These are phyloP conservation scores for Stomorhina lunata DNA, from an alignment of 2,888 invertebrate genomes.

Conservation along the genomic window DNA sequence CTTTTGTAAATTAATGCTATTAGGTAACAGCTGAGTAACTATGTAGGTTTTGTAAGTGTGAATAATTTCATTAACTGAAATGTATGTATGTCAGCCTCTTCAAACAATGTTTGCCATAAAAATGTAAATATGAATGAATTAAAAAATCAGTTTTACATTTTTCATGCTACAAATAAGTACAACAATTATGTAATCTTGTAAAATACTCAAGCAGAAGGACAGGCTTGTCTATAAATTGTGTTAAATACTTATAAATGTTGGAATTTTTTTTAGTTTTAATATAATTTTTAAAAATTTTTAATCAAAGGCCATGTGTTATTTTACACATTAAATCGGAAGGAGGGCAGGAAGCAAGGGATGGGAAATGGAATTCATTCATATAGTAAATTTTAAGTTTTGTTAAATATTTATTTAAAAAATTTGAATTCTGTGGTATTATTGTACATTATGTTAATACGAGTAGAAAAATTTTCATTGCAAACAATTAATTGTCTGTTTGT, in stretches of 20 bases:
- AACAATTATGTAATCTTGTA: no score
- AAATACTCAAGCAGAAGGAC: no score
- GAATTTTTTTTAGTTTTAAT: background rate
- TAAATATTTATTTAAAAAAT: background rate
- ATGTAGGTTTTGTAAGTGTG: no score
- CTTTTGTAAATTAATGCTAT: no score
- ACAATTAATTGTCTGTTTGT: slow-evolving; percentile 34
- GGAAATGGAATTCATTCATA: background rate
- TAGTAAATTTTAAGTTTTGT: background rate
- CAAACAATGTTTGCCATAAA: no score
- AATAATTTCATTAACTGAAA: no score
- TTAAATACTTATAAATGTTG: background rate
- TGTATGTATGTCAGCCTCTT: no score
- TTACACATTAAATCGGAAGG: background rate
- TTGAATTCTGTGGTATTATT: background rate
- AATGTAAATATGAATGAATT: no score
- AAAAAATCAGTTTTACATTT: no score
- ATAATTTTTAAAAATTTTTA: slow-evolving; percentile 31
- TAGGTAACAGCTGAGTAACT: no score
- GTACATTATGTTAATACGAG: background rate
- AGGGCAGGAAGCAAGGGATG: background rate
- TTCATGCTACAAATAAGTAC: no score
- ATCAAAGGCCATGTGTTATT: slow-evolving; percentile 37
- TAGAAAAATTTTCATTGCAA: background rate
- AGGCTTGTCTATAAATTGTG: no score